phyloP scores from a whole-genome alignment of 2,797 vertebrate genomes.

The Glyptemys insculpta region DNA sequence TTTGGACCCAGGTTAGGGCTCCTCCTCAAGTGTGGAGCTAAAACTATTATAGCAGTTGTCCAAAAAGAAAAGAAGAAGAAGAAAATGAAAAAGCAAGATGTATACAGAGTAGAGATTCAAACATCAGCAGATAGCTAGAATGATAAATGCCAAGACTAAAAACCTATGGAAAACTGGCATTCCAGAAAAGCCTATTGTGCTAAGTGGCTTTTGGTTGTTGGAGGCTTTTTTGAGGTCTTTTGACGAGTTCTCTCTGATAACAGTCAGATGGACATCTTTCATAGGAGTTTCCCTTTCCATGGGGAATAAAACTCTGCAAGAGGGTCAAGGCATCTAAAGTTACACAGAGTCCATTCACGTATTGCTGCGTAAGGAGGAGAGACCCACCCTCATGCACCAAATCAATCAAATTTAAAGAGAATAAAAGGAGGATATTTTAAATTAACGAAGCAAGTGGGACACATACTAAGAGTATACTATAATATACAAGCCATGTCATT shows the following conservation, averaged over 20 bases:
- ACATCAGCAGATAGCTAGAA: background rate
- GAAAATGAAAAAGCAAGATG: background rate
- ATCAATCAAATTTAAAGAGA: background rate
- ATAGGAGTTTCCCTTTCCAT: background rate
- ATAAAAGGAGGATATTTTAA: background rate
- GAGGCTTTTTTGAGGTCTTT: background rate
- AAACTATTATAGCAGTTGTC: conserved; percentile 11
- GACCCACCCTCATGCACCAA: background rate
- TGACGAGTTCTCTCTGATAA: background rate
- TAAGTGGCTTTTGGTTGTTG: background rate
- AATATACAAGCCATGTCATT: background rate
- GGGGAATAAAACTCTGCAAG: background rate
- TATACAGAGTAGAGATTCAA: background rate
- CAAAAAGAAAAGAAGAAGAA: background rate
- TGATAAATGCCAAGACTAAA: background rate
- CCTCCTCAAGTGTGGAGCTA: background rate
- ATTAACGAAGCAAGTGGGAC: background rate
- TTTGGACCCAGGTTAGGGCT: background rate
- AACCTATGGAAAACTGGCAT: background rate
- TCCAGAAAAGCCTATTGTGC: background rate
- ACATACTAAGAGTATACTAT: background rate
- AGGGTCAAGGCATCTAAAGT: background rate
- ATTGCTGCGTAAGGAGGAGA: background rate
- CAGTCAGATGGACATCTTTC: background rate
- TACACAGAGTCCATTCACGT: background rate